These are phyloP conservation scores for Bradynema listronoti DNA, from an alignment of 1,140 invertebrate genomes.

Conservation along the genomic window DNA sequence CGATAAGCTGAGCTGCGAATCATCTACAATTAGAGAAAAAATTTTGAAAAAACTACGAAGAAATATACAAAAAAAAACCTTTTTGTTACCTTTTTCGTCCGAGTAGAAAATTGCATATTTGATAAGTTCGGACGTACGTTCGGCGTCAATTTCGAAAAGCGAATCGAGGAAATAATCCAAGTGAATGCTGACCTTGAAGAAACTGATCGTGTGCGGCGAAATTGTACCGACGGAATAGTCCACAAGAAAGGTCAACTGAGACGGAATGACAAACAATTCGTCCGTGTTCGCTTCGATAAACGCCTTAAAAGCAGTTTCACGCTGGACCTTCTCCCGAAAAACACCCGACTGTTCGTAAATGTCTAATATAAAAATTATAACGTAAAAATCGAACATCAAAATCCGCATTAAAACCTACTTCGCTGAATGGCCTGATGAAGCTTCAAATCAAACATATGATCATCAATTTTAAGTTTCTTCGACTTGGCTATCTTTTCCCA, in stretches of 20 bases:
- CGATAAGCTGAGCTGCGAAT: too few relatives aligned
- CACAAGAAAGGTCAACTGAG: constrained; percentile 8
- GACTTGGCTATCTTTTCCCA: constrained; percentile 11
- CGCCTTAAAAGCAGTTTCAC: constrained; percentile 11
- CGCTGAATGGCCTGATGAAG: too few relatives aligned
- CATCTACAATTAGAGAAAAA: too few relatives aligned
- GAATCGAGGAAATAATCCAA: constrained; percentile 16
- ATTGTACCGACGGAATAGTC: constrained; percentile 16
- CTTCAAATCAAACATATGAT: too few relatives aligned
- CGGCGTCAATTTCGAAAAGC: constrained; percentile 8
- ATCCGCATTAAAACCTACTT: too few relatives aligned
- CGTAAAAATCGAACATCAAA: too few relatives aligned
- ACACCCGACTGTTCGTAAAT: constrained; percentile 15
- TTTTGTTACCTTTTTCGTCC: constrained; percentile 6
- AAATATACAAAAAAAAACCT: background rate
- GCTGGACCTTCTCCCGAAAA: constrained; percentile 6
- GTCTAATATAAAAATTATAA: too few relatives aligned
- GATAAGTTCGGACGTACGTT: constrained; percentile 15
- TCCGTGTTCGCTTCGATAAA: constrained; percentile 1
- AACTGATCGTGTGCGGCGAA: constrained; percentile 12
- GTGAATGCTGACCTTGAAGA: constrained; percentile 18
- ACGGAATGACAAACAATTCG: background rate
- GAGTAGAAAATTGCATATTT: constrained; percentile 22
- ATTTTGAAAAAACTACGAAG: too few relatives aligned
- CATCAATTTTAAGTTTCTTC: too few relatives aligned